Percentiles rank a stretch among this genome's conserved stretches.
These are phyloP conservation scores for Agrochola macilenta DNA, from an alignment of 2,888 invertebrate genomes.

Conservation along the genomic window DNA sequence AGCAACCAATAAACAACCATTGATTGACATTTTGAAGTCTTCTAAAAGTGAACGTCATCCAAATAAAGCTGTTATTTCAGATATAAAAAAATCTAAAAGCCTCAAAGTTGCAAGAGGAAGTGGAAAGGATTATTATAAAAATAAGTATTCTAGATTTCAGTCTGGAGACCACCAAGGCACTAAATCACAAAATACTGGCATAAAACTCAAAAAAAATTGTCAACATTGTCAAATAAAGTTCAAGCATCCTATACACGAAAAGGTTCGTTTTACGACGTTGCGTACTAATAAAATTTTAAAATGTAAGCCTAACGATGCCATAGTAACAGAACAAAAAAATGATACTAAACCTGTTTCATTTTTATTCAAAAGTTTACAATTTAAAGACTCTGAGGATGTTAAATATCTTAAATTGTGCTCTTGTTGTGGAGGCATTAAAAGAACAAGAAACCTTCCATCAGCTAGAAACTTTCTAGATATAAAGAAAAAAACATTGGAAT, in stretches of 20 bases:
- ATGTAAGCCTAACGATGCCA: neutral
- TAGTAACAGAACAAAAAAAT: neutral
- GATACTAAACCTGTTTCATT: slow-evolving; percentile 24
- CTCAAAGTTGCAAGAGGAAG: slow-evolving; percentile 37
- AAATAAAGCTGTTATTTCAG: slow-evolving; percentile 23
- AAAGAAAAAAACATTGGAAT: slow-evolving; percentile 8
- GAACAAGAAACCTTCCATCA: neutral
- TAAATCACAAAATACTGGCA: slow-evolving; percentile 1
- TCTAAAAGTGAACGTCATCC: slow-evolving; percentile 58
- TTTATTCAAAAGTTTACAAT: slow-evolving; percentile 29
- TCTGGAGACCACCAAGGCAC: slow-evolving; percentile 38
- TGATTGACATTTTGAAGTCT: slow-evolving; percentile 49
- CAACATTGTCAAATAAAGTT: slow-evolving; percentile 19
- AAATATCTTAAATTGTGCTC: slow-evolving; percentile 25
- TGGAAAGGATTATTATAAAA: slow-evolving; percentile 39
- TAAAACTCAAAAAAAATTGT: slow-evolving; percentile 1
- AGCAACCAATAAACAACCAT: neutral
- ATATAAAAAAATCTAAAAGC: slow-evolving; percentile 55
- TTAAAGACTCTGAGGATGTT: neutral
- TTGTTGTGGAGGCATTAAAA: slow-evolving; percentile 41
- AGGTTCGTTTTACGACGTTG: slow-evolving; percentile 3
- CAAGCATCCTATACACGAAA: slow-evolving; percentile 17
- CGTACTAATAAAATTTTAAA: slow-evolving; percentile 1
- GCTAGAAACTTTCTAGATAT: slow-evolving; percentile 1
- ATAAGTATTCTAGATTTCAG: slow-evolving; percentile 51